These are phyloP conservation scores for Moxostoma hubbsi DNA, from an alignment of 2,797 vertebrate genomes.

Conservation along the genomic window DNA sequence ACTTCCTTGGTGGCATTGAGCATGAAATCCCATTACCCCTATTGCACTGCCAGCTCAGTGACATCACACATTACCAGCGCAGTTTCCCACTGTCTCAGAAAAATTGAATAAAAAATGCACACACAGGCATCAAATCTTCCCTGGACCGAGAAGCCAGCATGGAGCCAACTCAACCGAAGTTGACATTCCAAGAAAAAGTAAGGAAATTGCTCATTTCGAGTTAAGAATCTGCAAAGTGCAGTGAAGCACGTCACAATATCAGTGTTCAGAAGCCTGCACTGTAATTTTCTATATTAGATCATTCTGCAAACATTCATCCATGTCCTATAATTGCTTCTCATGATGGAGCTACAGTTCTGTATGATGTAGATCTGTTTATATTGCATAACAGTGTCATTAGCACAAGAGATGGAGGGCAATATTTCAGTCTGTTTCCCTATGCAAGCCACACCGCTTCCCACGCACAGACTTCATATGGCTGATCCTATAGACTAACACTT, in stretches of 20 bases:
- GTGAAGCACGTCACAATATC: slow-evolving; percentile 17
- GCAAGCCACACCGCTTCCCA: slow-evolving; percentile 6
- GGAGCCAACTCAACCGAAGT: slow-evolving; percentile 18
- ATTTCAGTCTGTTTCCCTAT: slow-evolving; percentile 20
- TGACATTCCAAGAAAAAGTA: slow-evolving; percentile 20
- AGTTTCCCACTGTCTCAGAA: neutral
- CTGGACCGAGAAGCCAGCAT: slow-evolving; percentile 26
- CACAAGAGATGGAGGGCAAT: slow-evolving; percentile 18
- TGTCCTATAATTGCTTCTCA: slow-evolving; percentile 30
- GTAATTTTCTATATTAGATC: slow-evolving; percentile 42
- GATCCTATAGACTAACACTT: neutral
- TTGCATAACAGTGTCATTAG: slow-evolving; percentile 33
- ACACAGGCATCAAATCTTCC: slow-evolving; percentile 28
- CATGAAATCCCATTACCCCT: slow-evolving; percentile 79
- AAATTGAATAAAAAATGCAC: neutral
- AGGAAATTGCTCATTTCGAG: slow-evolving; percentile 22
- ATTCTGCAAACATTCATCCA: slow-evolving; percentile 40
- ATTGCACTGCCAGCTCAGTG: slow-evolving; percentile 69
- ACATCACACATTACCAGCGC: slow-evolving; percentile 68
- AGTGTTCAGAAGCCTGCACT: slow-evolving; percentile 13
- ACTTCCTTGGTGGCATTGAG: slow-evolving; percentile 69
- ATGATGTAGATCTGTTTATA: slow-evolving; percentile 20
- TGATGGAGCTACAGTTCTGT: slow-evolving; percentile 4
- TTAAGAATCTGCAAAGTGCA: slow-evolving; percentile 25
- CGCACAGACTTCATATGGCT: neutral